Conservation (phyloP, 2,797 vertebrate species). For the Serranus cabrilla region DNA sequence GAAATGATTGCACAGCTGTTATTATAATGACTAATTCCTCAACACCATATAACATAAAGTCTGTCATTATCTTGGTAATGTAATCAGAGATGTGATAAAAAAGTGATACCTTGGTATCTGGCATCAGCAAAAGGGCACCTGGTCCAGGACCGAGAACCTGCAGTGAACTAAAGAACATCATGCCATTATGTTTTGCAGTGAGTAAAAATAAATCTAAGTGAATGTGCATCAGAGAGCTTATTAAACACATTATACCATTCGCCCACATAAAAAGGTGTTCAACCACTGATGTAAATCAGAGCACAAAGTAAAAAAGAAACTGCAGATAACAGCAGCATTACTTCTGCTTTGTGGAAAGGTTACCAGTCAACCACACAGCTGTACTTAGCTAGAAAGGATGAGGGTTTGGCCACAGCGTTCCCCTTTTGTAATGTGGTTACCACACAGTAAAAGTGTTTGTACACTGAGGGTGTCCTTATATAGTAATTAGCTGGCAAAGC, state of each 20-base stretch:
- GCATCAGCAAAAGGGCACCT: conserved; percentile 81
- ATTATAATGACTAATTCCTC: neutral
- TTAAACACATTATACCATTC: neutral
- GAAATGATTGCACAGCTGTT: neutral
- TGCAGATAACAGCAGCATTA: neutral
- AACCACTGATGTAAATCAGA: neutral
- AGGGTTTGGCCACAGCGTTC: neutral
- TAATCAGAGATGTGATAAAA: neutral
- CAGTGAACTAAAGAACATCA: conserved; percentile 72
- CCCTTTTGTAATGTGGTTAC: neutral
- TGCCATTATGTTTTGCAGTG: neutral
- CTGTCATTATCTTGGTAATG: neutral
- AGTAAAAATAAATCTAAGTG: neutral
- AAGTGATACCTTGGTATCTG: conserved; percentile 73
- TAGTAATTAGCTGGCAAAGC: neutral
- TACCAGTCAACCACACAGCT: neutral
- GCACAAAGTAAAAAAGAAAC: neutral
- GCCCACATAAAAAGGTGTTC: neutral
- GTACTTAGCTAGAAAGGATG: neutral
- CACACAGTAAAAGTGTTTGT: neutral
- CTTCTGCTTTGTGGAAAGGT: conserved; percentile 28
- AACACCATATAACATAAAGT: neutral
- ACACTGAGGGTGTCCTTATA: neutral
- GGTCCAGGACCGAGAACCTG: conserved; percentile 73
- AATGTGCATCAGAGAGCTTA: neutral